Conservation (phyloP, 2,113 vertebrate genomes). For the Microcebus murinus region DNA sequence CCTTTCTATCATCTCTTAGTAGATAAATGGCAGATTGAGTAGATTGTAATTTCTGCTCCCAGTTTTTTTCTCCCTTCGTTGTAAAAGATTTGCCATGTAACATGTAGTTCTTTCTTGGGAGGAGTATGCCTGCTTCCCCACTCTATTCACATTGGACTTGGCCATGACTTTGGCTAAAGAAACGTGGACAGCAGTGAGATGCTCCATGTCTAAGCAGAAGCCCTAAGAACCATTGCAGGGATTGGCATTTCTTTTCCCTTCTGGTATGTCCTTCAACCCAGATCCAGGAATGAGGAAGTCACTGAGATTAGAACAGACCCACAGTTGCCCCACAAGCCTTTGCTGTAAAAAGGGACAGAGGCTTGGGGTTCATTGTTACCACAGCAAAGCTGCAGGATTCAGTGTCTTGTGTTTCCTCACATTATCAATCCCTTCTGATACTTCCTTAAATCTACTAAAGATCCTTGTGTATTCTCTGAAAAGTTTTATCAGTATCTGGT, state of each 20-base stretch:
- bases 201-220: background rate
- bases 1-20: background rate
- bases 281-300: background rate
- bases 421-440: background rate
- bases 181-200: background rate
- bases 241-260: background rate
- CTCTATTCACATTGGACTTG: background rate
- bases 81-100: background rate
- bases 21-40: background rate
- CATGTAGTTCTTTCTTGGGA: background rate
- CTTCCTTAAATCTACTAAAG: too few species aligned
- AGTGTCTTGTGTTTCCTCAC: background rate
- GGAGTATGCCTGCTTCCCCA: background rate
- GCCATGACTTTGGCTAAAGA: background rate
- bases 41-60: background rate
- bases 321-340: background rate
- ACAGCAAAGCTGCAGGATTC: background rate
- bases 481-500: background rate
- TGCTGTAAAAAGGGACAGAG: background rate
- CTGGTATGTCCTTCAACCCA: background rate
- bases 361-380: background rate
- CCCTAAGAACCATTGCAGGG: background rate
- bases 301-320: background rate
- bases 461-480: accelerated
- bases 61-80: background rate